Base-by-base conservation (phyloP, 2,888 invertebrate species). In the Brachylomia viminalis region DNA sequence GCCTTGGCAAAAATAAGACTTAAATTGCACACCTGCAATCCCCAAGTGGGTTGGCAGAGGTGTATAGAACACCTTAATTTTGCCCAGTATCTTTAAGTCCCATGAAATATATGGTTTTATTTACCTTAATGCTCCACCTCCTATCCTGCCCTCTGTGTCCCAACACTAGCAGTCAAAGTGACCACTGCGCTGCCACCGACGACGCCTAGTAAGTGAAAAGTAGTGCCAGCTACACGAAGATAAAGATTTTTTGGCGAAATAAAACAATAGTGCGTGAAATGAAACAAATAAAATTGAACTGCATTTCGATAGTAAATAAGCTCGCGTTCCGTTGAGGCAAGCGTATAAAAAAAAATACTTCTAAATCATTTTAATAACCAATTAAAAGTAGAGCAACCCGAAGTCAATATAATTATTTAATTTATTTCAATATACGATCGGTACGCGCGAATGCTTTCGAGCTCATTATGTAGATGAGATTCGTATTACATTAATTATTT, bases 401-500 rank as follows among this genome's bases (percentile, higher is more conserved):
- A 77, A 38, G 49, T 56, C 20, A 45, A 11, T 13, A 33, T 78
- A 56, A 62, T 59, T 56, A 77, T 66, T 78, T 56, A 38, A 83
- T 83, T 70, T 67, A 66, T 66, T 70, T 20, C 33, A 78, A 69
- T 64, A 13, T 20, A 38, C 6, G 27, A 38, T 45, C n/a, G 23
- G 27, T 17, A 66, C n/a, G 42, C 42, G 17, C 13, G 30, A 66
- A 20, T 62, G 49, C 54, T 70, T 82, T 33, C 17, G 15, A 30
- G 13, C 65, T 79, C 59, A 71, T 70, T 78, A 78, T 62, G 78
- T 49, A 52, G 45, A 78, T 83, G 61, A 70, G 45, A 76, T 56
- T 66, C 59, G n/a, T 66, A 38, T 54, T 7, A 66, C 56, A 56
- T 82, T 42, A 76, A 62, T 73, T 45, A 27, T n/a, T 45, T 45